phyloP scores from a whole-genome alignment of 2,797 vertebrate species.

The Pseudotriccus pelzelni region DNA sequence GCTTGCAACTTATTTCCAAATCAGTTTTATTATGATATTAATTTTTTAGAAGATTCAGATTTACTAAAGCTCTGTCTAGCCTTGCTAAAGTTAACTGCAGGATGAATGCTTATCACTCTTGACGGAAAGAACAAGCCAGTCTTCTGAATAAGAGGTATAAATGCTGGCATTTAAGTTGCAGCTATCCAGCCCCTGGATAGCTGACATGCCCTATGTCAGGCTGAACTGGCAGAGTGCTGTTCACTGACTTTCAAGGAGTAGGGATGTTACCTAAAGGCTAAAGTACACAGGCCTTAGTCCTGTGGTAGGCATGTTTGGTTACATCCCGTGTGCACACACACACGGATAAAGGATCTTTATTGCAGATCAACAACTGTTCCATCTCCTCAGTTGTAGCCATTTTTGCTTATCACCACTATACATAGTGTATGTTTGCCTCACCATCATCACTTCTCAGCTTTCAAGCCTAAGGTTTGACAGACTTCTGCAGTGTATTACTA shows the following conservation, averaged over 20 bases:
- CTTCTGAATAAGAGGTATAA: background rate
- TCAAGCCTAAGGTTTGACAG: background rate
- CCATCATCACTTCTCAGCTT: background rate
- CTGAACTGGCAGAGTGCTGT: background rate
- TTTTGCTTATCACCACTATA: background rate
- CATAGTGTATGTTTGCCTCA: background rate
- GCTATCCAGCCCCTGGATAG: background rate
- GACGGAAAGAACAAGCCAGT: background rate
- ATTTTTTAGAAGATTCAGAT: background rate
- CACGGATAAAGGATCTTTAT: background rate
- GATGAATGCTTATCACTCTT: background rate
- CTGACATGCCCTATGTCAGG: background rate
- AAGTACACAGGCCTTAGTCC: background rate
- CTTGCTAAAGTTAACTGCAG: background rate
- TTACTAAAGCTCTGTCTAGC: background rate
- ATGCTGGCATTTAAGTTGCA: background rate
- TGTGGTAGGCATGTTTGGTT: fast-evolving
- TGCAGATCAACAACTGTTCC: background rate
- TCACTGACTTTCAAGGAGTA: background rate
- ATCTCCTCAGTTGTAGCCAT: background rate
- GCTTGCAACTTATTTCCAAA: background rate
- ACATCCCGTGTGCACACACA: background rate
- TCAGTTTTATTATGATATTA: background rate
- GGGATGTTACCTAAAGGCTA: background rate
- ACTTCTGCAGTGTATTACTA: background rate